Base-by-base conservation (phyloP, 2,888 invertebrate species). In the Lithophane semibrunnea region DNA sequence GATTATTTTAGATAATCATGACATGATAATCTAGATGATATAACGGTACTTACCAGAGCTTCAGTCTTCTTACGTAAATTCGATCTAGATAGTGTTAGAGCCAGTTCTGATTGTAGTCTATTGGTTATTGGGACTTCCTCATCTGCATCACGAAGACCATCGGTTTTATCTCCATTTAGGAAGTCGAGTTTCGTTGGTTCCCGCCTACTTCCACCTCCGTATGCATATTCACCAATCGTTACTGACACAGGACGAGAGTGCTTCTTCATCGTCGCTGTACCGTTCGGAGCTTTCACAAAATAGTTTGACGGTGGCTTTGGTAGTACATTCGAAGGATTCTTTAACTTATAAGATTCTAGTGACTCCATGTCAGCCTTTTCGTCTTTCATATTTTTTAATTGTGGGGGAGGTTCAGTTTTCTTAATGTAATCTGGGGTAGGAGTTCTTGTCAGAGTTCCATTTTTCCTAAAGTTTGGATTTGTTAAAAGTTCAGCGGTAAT, bases 111-210 rank as follows among this genome's bases (percentile, higher is more conserved):
- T 89, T 98, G 98, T 77, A 98, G 95, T 89, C 97, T 97, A 89
- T 97, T 97, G 24, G 97, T 96, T 71, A 98, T 97, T 0, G 97
- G 97, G 65, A 95, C 96, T 84, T 96, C 95, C 49, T 96, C 96
- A 72, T 93, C 91, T 56, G 90, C 74, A 16, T 84, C 92, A 77
- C 92, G 92, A 83, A 92, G 92, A n/a, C 93, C 94, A 75, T 95
- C 95, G 7, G 92, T 88, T 86, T 95, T 96, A 75, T 97, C 97
- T 66, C 93, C 94, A 79, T 93, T 95, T 65, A 98, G 95, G 91
- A 98, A 98, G 87, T 98, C 98, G 82, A 98, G 95, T 91, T 97
- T 98, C n/a, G 97, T 97, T 1, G 98, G 98, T 87, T 97, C 97
- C 81, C 97, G 93, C 75, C 94, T 91, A 12, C 97, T 97, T 49